phyloP scores from a whole-genome alignment of 2,888 invertebrate species.

The Mimumesa dahlbomi region DNA sequence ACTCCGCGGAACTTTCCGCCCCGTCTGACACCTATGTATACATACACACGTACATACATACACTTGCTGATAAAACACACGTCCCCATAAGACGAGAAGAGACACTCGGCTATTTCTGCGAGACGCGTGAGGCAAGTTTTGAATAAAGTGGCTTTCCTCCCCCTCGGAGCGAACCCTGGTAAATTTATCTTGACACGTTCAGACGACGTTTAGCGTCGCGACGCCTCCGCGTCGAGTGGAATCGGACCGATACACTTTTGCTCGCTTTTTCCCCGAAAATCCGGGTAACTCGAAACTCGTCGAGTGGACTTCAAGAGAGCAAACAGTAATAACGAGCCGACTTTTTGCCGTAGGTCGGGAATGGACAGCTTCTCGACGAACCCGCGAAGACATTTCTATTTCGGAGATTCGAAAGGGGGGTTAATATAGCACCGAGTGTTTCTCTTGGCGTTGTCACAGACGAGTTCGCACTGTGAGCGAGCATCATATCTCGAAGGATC shows the following conservation, averaged over 20 bases:
- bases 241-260: not conserved
- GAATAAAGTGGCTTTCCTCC: slow-evolving; percentile 19
- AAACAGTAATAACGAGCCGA: slow-evolving; percentile 43
- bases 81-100: not conserved
- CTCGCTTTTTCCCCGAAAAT: not conserved
- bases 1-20: no score
- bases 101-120: slow-evolving; percentile 26
- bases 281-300: not conserved
- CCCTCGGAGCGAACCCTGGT: slow-evolving; percentile 2
- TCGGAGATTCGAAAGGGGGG: slow-evolving; percentile 16
- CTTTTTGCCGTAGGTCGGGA: slow-evolving; percentile 24
- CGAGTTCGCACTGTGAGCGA: not conserved
- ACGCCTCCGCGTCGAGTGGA: not conserved
- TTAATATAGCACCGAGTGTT: slow-evolving; percentile 6
- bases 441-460: not conserved
- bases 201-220: slow-evolving; percentile 22
- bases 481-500: no score
- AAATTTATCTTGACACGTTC: slow-evolving; percentile 46
- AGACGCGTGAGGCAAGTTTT: slow-evolving; percentile 13
- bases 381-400: slow-evolving; percentile 44
- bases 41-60: no score
- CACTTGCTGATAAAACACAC: not conserved
- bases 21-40: no score
- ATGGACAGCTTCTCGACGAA: slow-evolving; percentile 24
- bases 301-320: slow-evolving; percentile 8